A percentile compares a stretch with the other conserved stretches of the same genome.
Evolutionary conservation across 2,113 vertebrate genomes (phyloP).

Genomic region (Prinia subflava): DNA sequence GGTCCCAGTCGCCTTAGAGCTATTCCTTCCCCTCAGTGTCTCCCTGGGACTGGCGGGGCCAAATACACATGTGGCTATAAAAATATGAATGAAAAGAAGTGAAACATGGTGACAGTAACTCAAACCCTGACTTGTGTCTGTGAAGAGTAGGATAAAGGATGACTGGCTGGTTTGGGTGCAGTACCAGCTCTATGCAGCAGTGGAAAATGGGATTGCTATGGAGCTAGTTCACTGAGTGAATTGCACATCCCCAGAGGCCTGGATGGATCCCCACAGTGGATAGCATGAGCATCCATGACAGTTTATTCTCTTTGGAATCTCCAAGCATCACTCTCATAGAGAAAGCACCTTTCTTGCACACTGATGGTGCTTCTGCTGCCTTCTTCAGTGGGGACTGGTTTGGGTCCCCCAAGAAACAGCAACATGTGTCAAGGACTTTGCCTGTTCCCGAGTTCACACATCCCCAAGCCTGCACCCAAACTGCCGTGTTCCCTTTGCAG

Average conservation of each 20-base stretch:
- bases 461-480: neutral
- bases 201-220: neutral
- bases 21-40: neutral
- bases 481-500: accelerated
- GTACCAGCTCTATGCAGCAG: neutral
- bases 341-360: neutral
- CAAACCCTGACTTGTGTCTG: accelerated
- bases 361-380: neutral
- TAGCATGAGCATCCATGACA: neutral
- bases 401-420: neutral
- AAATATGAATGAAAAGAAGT: neutral
- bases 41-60: neutral
- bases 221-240: neutral
- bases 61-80: accelerated
- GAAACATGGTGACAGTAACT: neutral
- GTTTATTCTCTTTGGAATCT: neutral
- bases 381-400: neutral
- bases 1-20: neutral
- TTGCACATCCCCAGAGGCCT: neutral
- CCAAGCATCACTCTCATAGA: accelerated
- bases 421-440: neutral
- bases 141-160: neutral
- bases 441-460: neutral
- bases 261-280: neutral
- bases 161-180: neutral